phyloP scores from a whole-genome alignment of 2,797 vertebrate genomes.

The Limosa lapponica region DNA sequence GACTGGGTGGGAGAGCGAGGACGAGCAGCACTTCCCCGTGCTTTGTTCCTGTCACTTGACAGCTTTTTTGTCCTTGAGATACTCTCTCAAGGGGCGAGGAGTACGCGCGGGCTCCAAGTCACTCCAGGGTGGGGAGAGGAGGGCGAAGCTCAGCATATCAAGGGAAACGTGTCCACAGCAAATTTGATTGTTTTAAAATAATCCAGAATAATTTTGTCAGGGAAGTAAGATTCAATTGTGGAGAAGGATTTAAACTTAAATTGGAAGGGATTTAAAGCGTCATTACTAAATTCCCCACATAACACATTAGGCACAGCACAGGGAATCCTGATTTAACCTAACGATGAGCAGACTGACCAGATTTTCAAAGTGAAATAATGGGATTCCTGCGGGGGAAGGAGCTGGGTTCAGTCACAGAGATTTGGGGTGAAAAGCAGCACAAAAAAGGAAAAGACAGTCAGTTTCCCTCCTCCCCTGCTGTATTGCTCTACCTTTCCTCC shows the following conservation, averaged over 20 bases:
- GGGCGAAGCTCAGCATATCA: not conserved
- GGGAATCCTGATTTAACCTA: conserved; percentile 56
- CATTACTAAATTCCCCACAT: conserved; percentile 31
- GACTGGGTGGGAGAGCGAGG: not conserved
- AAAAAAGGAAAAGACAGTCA: not conserved
- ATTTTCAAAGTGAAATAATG: conserved; percentile 46
- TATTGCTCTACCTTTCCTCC: not conserved
- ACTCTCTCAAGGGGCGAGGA: not conserved
- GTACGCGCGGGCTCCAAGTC: not conserved
- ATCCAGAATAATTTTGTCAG: conserved; percentile 35
- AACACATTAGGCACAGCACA: conserved; percentile 21
- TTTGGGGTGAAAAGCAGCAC: not conserved
- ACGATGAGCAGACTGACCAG: conserved; percentile 39
- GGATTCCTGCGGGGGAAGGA: not conserved
- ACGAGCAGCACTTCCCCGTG: not conserved
- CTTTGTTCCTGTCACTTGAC: conserved; percentile 24
- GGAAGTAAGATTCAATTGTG: conserved; percentile 21
- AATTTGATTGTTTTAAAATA: conserved; percentile 56
- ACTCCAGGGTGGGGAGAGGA: not conserved
- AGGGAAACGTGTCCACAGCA: not conserved
- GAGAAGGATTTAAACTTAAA: conserved; percentile 51
- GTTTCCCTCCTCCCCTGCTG: not conserved
- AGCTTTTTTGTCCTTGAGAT: conserved; percentile 54
- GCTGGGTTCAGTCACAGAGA: not conserved
- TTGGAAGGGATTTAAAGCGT: conserved; percentile 35